Conservation (phyloP, 2,888 invertebrate species). For the Eucera pruinosa region DNA sequence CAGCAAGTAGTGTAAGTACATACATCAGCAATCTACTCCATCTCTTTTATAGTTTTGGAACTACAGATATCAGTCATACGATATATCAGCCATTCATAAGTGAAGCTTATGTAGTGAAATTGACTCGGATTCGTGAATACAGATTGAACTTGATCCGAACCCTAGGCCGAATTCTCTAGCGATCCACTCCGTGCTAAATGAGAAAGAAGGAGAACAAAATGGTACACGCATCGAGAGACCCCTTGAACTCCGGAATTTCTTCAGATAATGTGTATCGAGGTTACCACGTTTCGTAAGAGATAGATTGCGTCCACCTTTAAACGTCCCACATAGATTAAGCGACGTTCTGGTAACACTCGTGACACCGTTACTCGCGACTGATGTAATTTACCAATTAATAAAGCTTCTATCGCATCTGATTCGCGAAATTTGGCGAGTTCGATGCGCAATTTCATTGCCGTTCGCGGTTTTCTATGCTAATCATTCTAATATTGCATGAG, state of each 20-base stretch:
- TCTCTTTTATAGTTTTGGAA: too few relatives aligned
- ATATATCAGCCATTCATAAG: not conserved
- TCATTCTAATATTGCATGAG: too few relatives aligned
- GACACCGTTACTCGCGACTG: slow-evolving; percentile 34
- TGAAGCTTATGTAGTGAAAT: too few relatives aligned
- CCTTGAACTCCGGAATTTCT: slow-evolving; percentile 70
- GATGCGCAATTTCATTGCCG: not conserved
- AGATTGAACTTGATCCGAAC: too few relatives aligned
- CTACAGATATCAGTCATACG: too few relatives aligned
- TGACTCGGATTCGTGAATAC: too few relatives aligned
- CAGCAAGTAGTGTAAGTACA: too few relatives aligned
- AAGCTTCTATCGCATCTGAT: slow-evolving; percentile 4
- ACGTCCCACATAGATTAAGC: slow-evolving; percentile 64
- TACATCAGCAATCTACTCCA: too few relatives aligned
- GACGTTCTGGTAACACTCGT: slow-evolving; percentile 38
- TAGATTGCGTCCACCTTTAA: slow-evolving; percentile 71
- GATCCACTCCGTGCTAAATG: slow-evolving; percentile 10
- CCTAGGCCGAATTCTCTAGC: too few relatives aligned
- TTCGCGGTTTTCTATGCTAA: not conserved
- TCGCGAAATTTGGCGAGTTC: slow-evolving; percentile 3
- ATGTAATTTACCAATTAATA: slow-evolving; percentile 45
- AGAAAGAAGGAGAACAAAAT: slow-evolving; percentile 22
- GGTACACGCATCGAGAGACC: slow-evolving; percentile 67
- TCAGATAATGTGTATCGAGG: slow-evolving; percentile 74
- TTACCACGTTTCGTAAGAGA: slow-evolving; percentile 75